A percentile compares a stretch with the other conserved stretches of the same genome.
These are phyloP conservation scores for Gambusia yucatana DNA, from an alignment of 2,797 vertebrate species.

Conservation along the genomic window DNA sequence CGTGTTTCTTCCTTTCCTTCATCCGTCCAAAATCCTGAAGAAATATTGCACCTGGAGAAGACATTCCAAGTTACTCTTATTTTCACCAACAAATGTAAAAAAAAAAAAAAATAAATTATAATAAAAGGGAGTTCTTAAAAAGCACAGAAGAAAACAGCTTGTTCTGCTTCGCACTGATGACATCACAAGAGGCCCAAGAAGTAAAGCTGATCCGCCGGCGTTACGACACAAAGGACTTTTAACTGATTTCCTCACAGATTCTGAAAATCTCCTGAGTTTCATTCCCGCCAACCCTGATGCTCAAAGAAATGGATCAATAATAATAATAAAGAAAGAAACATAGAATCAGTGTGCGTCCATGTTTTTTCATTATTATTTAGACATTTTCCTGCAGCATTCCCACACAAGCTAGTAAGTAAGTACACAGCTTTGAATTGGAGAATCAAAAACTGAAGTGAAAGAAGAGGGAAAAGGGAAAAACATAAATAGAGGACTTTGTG, in stretches of 20 bases:
- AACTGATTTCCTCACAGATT: background rate
- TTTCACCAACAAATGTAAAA: background rate
- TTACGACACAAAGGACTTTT: background rate
- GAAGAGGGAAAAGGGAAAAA: background rate
- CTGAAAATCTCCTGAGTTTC: background rate
- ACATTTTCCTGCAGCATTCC: background rate
- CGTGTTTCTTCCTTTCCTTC: slow-evolving; percentile 5
- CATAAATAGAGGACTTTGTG: background rate
- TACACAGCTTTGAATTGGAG: background rate
- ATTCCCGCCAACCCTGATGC: background rate
- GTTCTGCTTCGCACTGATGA: background rate
- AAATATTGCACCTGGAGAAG: slow-evolving; percentile 92
- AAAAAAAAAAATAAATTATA: background rate
- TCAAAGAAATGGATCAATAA: background rate
- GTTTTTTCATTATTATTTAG: background rate
- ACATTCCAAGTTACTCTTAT: background rate
- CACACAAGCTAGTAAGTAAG: background rate
- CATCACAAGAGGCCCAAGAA: background rate
- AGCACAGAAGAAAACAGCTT: background rate
- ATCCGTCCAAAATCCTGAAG: slow-evolving; percentile 94
- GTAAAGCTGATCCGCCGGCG: background rate
- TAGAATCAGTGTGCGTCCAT: background rate
- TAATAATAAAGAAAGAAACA: background rate
- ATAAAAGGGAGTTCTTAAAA: background rate
- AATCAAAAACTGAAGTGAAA: background rate